Conservation (phyloP, 2,113 vertebrate genomes). For the Trochalopteron elliotii region DNA sequence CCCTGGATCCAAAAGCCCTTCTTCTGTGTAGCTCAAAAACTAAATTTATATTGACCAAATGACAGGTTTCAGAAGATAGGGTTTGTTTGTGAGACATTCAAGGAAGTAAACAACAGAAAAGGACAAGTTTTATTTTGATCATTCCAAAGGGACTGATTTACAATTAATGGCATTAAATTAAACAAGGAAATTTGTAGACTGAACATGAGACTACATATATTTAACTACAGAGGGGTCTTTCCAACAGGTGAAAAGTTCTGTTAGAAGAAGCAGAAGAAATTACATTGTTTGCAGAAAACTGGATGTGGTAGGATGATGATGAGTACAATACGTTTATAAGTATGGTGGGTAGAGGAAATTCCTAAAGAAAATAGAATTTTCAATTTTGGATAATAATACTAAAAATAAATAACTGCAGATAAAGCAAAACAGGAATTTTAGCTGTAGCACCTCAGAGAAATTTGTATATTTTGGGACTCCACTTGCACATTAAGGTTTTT, state of each 20-base stretch:
- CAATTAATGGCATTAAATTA: neutral
- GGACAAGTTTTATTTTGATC: neutral
- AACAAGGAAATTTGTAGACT: neutral
- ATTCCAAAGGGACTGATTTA: neutral
- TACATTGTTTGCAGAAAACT: neutral
- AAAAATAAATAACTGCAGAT: neutral
- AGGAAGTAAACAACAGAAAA: neutral
- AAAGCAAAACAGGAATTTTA: neutral
- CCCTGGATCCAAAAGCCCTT: neutral
- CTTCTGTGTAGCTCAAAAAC: neutral
- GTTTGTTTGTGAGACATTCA: neutral
- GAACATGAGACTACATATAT: neutral
- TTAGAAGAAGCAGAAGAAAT: neutral
- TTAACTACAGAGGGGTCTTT: neutral
- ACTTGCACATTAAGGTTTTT: neutral
- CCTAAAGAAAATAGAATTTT: neutral
- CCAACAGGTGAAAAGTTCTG: neutral
- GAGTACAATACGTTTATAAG: neutral
- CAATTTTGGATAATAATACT: neutral
- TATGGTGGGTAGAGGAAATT: neutral
- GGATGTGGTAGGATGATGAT: neutral
- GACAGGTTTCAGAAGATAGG: neutral
- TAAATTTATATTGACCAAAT: conserved; percentile 1
- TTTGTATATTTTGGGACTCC: rapidly evolving
- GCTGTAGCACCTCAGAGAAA: neutral